phyloP scores from a whole-genome alignment of 2,797 vertebrate genomes.

The Artibeus lituratus region DNA sequence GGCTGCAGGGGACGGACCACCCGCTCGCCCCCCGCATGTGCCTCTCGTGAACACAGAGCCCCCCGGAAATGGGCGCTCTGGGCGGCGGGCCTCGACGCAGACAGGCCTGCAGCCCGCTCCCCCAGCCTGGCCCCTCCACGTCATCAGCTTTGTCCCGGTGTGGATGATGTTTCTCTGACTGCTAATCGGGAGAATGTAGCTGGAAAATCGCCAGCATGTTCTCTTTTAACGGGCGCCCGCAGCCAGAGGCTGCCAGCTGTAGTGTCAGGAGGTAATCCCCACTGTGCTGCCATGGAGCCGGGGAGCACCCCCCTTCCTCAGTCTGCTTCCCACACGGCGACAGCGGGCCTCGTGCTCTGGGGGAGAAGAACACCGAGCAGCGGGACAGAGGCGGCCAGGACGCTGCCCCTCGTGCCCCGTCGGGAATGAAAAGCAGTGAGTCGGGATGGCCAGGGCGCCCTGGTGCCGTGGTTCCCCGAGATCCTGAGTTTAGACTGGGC shows the following conservation, averaged over 20 bases:
- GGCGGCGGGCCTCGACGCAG: not conserved
- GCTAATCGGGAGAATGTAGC: conserved; percentile 68
- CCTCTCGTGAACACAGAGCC: not conserved
- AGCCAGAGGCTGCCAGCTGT: conserved; percentile 53
- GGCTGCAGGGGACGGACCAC: not conserved
- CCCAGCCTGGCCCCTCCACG: not conserved
- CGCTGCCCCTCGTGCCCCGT: rapidly evolving
- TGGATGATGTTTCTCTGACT: conserved; percentile 70
- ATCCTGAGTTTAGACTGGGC: not conserved
- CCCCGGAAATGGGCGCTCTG: not conserved
- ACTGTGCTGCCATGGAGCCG: conserved; percentile 34
- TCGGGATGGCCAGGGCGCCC: rapidly evolving
- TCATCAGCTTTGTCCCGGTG: conserved; percentile 57
- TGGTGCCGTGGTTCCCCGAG: not conserved
- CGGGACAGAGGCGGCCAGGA: not conserved
- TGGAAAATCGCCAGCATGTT: conserved; percentile 58
- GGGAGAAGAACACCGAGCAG: not conserved
- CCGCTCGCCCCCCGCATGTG: not conserved
- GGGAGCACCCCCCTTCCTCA: conserved; percentile 21
- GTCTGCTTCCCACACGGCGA: conserved; percentile 43
- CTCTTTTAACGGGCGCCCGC: conserved; percentile 68
- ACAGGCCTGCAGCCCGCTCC: not conserved
- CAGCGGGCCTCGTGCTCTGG: conserved; percentile 35
- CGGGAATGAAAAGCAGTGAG: not conserved
- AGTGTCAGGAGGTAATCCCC: conserved; percentile 64